These are phyloP conservation scores for Pristiophorus japonicus DNA, from an alignment of 2,113 vertebrate species.

Conservation along the genomic window DNA sequence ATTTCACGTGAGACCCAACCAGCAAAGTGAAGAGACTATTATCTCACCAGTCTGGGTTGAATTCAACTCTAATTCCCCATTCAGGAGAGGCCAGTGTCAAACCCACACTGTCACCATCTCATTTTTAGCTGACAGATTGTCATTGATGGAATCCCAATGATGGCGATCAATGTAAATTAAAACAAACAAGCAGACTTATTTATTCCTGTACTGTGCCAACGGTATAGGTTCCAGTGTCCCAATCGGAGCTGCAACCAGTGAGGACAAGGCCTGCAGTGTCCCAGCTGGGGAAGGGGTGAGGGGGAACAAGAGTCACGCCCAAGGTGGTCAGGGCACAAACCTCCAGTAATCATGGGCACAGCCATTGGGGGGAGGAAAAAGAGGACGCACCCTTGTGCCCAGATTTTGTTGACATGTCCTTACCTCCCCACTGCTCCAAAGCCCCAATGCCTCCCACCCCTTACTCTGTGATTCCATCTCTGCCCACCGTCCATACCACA, in stretches of 20 bases:
- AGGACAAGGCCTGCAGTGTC: not conserved
- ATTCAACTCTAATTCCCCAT: not conserved
- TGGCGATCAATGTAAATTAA: not conserved
- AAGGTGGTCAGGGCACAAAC: not conserved
- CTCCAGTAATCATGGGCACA: too few relatives aligned
- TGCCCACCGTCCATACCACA: not conserved
- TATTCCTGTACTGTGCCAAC: not conserved
- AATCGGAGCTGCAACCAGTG: not conserved
- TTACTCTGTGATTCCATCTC: not conserved
- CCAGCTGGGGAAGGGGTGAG: not conserved
- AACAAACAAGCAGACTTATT: not conserved
- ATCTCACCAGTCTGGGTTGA: not conserved
- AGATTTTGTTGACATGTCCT: not conserved
- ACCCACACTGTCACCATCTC: too few relatives aligned
- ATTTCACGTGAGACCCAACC: not conserved
- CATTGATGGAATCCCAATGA: not conserved
- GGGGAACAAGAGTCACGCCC: too few relatives aligned
- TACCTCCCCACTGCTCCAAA: not conserved
- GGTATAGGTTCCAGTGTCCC: not conserved
- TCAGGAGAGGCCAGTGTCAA: too few relatives aligned
- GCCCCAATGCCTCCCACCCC: not conserved
- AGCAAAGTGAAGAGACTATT: not conserved
- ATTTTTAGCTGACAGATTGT: not conserved
- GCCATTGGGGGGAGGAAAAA: too few relatives aligned
- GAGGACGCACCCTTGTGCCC: too few relatives aligned